Conservation (phyloP, 1,140 invertebrate species). For the Diachasmimorpha longicaudata region DNA sequence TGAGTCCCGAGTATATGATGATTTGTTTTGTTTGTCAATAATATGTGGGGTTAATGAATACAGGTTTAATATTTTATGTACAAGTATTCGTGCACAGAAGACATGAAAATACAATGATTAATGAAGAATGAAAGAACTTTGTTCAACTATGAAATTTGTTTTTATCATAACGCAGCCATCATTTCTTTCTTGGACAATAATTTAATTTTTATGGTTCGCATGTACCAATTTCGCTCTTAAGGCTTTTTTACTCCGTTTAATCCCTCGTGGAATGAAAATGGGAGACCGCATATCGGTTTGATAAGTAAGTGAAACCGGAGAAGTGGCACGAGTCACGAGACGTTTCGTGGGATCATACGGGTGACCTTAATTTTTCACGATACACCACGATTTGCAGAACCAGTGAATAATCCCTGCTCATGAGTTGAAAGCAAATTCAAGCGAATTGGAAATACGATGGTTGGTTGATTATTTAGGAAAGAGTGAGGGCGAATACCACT, state of each 20-base stretch:
- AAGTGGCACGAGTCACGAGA: constrained; percentile 30
- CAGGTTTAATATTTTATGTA: too few relatives aligned
- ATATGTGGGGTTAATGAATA: too few relatives aligned
- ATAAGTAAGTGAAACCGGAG: not conserved
- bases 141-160: not conserved
- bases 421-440: too few relatives aligned
- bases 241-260: not conserved
- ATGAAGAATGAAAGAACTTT: not conserved
- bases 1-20: too few relatives aligned
- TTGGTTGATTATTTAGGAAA: not conserved
- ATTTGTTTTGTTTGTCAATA: too few relatives aligned
- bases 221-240: not conserved
- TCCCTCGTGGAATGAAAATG: constrained; percentile 8
- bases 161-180: not conserved
- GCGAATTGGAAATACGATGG: not conserved
- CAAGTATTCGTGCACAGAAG: not conserved
- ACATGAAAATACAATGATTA: too few relatives aligned
- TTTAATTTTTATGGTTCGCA: not conserved
- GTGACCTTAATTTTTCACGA: constrained; percentile 11
- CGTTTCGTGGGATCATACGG: constrained; percentile 3
- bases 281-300: not conserved
- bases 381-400: not conserved
- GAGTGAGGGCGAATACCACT: not conserved
- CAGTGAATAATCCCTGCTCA: too few relatives aligned
- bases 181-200: not conserved